phyloP scores from a whole-genome alignment of 2,113 vertebrate species.

The Trichomycterus rosablanca region DNA sequence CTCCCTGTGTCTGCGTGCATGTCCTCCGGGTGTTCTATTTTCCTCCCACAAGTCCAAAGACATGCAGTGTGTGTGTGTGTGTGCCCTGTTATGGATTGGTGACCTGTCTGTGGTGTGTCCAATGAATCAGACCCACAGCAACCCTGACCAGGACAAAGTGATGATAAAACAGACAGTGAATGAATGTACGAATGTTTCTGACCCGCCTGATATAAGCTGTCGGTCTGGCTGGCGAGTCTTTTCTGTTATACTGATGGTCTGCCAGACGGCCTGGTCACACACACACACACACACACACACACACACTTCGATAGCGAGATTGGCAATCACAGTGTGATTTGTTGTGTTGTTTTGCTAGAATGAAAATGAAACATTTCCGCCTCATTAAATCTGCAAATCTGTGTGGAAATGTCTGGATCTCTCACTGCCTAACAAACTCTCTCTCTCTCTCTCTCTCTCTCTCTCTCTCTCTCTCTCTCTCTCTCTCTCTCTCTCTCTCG shows the following conservation, averaged over 20 bases:
- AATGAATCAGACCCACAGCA: too few species aligned
- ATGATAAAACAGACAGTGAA: too few species aligned
- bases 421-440: slow-evolving; percentile 16
- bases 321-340: slow-evolving; percentile 15
- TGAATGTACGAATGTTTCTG: too few species aligned
- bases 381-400: slow-evolving; percentile 31
- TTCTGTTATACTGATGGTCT: not conserved
- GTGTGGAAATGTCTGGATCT: slow-evolving; percentile 31
- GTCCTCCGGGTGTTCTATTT: too few species aligned
- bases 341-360: slow-evolving; percentile 24
- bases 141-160: too few species aligned
- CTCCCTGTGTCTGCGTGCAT: too few species aligned
- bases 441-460: slow-evolving; percentile 12
- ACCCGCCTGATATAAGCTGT: not conserved
- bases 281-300: slow-evolving; percentile 24
- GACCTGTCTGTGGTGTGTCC: not conserved
- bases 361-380: slow-evolving; percentile 30
- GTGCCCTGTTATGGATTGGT: too few species aligned
- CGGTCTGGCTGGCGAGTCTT: not conserved
- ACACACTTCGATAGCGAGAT: slow-evolving; percentile 6
- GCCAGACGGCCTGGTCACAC: not conserved
- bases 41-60: too few species aligned
- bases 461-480: not conserved
- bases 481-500: too few species aligned
- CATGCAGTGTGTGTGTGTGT: not conserved